phyloP scores from a whole-genome alignment of 2,888 invertebrate genomes.

The Mythimna ferrago region DNA sequence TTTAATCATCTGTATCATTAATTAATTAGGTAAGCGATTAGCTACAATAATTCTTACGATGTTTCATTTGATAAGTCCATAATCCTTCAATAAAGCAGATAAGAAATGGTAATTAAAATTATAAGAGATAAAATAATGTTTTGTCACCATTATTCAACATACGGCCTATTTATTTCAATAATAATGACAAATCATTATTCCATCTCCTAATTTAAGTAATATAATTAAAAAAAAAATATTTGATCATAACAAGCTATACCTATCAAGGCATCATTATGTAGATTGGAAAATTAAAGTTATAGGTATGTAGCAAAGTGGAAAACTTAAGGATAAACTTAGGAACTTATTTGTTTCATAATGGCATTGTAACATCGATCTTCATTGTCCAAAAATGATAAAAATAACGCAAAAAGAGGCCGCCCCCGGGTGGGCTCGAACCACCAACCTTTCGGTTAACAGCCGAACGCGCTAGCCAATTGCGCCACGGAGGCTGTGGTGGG shows the following conservation, averaged over 20 bases:
- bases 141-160: slow-evolving; percentile 9
- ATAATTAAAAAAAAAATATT: neutral
- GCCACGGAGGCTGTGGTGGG: slow-evolving; percentile 93
- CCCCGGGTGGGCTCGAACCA: slow-evolving; percentile 99
- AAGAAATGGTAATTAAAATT: no score
- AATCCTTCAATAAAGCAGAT: neutral
- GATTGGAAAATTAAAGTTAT: neutral
- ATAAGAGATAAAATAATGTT: neutral
- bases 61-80: neutral
- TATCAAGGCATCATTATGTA: neutral
- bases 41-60: neutral
- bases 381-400: neutral
- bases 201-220: no score
- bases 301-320: neutral
- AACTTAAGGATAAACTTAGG: no score
- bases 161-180: neutral
- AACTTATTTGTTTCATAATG: neutral
- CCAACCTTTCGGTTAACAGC: slow-evolving; percentile 99
- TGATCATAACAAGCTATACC: neutral
- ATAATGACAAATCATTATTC: no score
- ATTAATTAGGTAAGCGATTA: neutral
- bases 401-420: slow-evolving; percentile 83
- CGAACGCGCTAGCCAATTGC: slow-evolving; percentile 99
- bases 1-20: neutral
- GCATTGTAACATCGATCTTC: neutral